Evolutionary conservation across 2,113 vertebrate genomes (phyloP), one percentile per base, ranked within the genome.

Genomic region (Ciconia boyciana): DNA sequence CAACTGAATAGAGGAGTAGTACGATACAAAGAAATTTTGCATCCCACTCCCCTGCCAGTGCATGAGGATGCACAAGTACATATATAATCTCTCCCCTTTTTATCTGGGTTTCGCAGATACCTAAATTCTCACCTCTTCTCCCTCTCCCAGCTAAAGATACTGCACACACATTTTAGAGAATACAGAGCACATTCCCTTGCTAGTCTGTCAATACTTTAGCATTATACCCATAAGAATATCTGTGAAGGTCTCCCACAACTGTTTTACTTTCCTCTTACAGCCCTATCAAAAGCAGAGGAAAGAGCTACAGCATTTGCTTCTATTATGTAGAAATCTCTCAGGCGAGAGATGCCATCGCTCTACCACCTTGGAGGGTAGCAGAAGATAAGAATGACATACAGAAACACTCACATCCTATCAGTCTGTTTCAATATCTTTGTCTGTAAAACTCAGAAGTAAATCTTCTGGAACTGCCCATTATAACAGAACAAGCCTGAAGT

Each of bases 261-360:
- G 17, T 44, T 21, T 12, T 12, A 36, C 61, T 68, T 80, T 74
- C 41, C 25, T 88, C n/a, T 70, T 54, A 54, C 28, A 66, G 21
- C 54, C 18, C 46, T 54, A 51, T 3, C 17, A 58, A 69, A 65
- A 83, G 10, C 43, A 64, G 9, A 62, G 15, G 22, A 54, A 80
- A 68, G 31, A 57, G 9, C 20, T 65, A 31, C 0, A 11, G 39
- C 28, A 34, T 83, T 80, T 64, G 48, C 28, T 60, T n/a, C 43
- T 57, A 10, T 17, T 60, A 43, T 2, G 11, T 7, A 84, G n/a
- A 62, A 81, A 54, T 54, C n/a, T 75, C 32, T 22, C 28, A 13
- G 16, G 58, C 0, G 0, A 87, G 41, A 80, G 39, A 60, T 65
- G 44, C 26, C 72, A 75, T 21, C 1, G 0, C 28, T 90, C 51